phyloP scores from a whole-genome alignment of 2,797 vertebrate species.

The Rhinichthys osculus region DNA sequence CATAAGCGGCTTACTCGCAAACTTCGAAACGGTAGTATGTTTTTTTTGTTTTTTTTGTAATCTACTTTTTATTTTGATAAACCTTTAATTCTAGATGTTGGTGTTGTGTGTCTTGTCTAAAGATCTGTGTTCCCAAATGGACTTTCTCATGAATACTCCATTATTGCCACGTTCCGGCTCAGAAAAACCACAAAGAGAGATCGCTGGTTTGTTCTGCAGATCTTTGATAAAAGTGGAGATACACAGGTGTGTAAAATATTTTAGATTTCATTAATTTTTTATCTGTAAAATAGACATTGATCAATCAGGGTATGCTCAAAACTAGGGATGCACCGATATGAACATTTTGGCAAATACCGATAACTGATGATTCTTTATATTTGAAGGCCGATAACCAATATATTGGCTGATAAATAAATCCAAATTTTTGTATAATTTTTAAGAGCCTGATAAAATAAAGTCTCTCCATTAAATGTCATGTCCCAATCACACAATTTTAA shows the following conservation, averaged over 20 bases:
- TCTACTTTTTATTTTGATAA: background rate
- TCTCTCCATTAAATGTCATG: too few relatives aligned
- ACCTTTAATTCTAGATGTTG: background rate
- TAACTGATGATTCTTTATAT: too few relatives aligned
- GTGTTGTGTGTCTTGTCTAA: slow-evolving; percentile 37
- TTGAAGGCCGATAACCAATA: too few relatives aligned
- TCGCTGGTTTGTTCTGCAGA: slow-evolving; percentile 95
- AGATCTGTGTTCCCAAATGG: slow-evolving; percentile 90
- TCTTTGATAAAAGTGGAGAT: slow-evolving; percentile 85
- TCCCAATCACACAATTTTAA: too few relatives aligned
- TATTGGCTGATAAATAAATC: too few relatives aligned
- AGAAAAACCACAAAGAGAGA: slow-evolving; percentile 92
- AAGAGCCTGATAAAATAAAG: too few relatives aligned
- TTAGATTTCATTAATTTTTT: background rate
- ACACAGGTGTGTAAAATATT: slow-evolving; percentile 83
- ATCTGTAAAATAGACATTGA: background rate
- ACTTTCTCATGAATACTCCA: slow-evolving; percentile 87
- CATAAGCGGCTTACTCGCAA: background rate
- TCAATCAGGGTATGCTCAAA: background rate
- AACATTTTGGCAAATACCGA: too few relatives aligned
- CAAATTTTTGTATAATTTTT: too few relatives aligned
- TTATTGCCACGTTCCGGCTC: slow-evolving; percentile 87
- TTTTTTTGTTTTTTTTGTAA: background rate
- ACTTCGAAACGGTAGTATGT: background rate
- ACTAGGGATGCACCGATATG: background rate